Conservation (phyloP, 2,113 vertebrate species). For the Dermatemys mawii region DNA sequence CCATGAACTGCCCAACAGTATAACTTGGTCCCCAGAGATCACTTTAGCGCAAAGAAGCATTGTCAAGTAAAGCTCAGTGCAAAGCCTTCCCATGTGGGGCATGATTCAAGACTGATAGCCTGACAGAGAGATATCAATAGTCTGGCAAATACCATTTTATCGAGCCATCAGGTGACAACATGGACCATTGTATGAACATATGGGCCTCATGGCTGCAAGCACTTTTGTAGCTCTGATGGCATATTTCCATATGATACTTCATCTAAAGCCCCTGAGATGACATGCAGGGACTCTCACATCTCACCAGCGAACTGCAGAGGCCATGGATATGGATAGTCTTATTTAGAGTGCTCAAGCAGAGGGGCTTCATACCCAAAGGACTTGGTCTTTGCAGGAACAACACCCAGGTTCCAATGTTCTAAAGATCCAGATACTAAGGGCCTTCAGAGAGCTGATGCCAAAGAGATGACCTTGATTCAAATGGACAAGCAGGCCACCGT, state of each 20-base stretch:
- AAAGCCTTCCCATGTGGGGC: neutral
- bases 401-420: too few relatives aligned
- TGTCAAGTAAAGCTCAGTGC: accelerated
- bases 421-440: too few relatives aligned
- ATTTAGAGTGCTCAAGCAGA: neutral
- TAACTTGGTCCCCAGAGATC: neutral
- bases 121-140: neutral
- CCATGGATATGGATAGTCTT: neutral
- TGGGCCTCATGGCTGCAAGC: accelerated
- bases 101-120: neutral
- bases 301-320: neutral
- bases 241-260: neutral
- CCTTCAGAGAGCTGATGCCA: too few relatives aligned
- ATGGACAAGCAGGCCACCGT: too few relatives aligned
- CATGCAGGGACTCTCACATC: neutral
- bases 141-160: neutral
- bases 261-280: neutral
- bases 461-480: too few relatives aligned
- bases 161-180: neutral
- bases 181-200: neutral
- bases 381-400: too few relatives aligned
- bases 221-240: neutral
- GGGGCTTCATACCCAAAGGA: too few relatives aligned
- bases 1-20: neutral
- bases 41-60: neutral